phyloP scores from a whole-genome alignment of 2,113 vertebrate genomes.

The Pionites leucogaster region DNA sequence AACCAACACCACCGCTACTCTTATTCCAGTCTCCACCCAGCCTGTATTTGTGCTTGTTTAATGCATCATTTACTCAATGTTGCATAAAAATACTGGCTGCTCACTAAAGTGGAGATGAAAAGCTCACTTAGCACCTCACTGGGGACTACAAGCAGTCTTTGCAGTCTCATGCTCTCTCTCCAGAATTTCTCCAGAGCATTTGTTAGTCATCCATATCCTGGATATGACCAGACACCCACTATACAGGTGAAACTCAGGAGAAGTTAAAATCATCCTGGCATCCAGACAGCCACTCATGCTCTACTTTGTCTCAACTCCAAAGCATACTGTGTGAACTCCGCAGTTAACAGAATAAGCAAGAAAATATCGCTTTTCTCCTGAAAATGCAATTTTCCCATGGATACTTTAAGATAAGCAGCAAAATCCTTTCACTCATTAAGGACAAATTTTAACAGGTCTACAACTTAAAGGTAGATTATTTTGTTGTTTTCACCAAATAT shows the following conservation, averaged over 20 bases:
- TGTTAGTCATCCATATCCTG: neutral
- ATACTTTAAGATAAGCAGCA: neutral
- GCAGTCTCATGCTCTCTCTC: neutral
- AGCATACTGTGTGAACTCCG: neutral
- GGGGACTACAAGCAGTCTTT: neutral
- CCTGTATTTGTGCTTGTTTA: neutral
- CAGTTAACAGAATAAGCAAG: neutral
- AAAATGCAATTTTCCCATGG: neutral
- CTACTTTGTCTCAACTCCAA: neutral
- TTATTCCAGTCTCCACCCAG: neutral
- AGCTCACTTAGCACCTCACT: neutral
- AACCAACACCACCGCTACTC: neutral
- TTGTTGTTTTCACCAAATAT: neutral
- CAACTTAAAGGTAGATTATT: neutral
- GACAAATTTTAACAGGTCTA: neutral
- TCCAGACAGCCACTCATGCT: neutral
- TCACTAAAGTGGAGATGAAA: neutral
- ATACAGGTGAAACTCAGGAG: neutral
- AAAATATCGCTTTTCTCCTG: neutral
- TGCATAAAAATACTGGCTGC: neutral
- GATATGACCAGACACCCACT: neutral
- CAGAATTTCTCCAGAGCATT: neutral
- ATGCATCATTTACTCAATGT: neutral
- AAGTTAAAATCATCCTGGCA: neutral
- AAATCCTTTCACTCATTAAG: neutral